Evolutionary conservation across 2,888 invertebrate species (phyloP), one percentile per base, ranked within the genome.

Genomic region (Pilophorus perplexus): DNA sequence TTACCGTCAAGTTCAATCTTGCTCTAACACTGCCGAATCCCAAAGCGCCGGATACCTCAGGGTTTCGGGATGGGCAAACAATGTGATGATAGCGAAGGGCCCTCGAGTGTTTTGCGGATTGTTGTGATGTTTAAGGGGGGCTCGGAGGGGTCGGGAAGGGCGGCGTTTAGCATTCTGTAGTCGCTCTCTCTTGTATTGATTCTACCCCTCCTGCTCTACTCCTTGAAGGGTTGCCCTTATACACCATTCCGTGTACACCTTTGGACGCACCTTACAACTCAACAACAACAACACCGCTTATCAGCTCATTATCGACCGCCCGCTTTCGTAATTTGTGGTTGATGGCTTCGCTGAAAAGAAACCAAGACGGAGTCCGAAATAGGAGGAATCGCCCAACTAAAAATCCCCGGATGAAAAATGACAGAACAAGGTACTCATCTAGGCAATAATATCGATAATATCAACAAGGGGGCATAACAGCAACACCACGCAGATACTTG

Each of bases 141-240:
- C 8, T 4, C 18, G 27, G 38, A 14, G 23, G 46, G 48, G 52
- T 48, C 55, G 66, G 46, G 57, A 38, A 57, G 55, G 66, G 50
- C 14, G 66, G 66, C 44, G 66, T 66, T 66, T 66, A 66, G 66
- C 66, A 66, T 66, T 66, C 66, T 46, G 66, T 66, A 66, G 66
- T 66, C 66, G 66, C 66, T 55, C 66, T 66, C 66, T 57, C 66
- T 55, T 66, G 66, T 66, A 66, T 66, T 66, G 66, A 66, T 66
- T 66, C 66, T 57, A 57, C 66, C 66, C 66, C 57, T 57, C 66
- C n/a, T n/a, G n/a, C n/a, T n/a, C n/a, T n/a, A n/a, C n/a, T n/a
- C n/a, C 66, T 66, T 66, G 46, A 40, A 52, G 40, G 62, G 62
- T 20, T 14, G 52, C 66, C 66, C 57, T 66, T 57, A 27, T 46